Percentiles rank a stretch among this genome's conserved stretches.
phyloP scores from a whole-genome alignment of 2,113 vertebrate species.

The Misgurnus mizolepis region DNA sequence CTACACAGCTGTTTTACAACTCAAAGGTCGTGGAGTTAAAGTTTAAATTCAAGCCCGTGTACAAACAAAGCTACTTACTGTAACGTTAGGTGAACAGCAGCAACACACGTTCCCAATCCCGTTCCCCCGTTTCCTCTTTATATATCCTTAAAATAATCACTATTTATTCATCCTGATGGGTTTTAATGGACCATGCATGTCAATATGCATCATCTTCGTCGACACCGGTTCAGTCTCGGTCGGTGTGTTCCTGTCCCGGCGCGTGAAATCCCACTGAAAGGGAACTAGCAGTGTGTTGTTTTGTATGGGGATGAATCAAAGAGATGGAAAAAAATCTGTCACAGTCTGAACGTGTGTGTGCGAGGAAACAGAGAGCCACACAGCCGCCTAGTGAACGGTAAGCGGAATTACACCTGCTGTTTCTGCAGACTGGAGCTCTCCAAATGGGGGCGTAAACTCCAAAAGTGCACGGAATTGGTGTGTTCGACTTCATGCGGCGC shows the following conservation, averaged over 20 bases:
- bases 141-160: not conserved
- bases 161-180: not conserved
- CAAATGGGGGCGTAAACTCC: too few relatives aligned
- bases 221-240: not conserved
- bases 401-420: constrained; percentile 40
- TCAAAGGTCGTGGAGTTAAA: not conserved
- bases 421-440: too few relatives aligned
- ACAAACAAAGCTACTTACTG: constrained; percentile 38
- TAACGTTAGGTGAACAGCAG: not conserved
- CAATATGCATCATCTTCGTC: constrained; percentile 9
- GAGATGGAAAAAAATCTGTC: constrained; percentile 44
- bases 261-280: constrained; percentile 1
- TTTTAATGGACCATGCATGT: not conserved
- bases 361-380: constrained; percentile 58
- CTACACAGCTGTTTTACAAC: not conserved
- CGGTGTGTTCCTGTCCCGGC: not conserved
- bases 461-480: too few relatives aligned
- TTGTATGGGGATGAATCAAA: constrained; percentile 41
- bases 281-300: constrained; percentile 40
- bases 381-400: constrained; percentile 61
- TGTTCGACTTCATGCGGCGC: too few relatives aligned
- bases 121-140: not conserved
- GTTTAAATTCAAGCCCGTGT: not conserved
- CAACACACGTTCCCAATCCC: constrained; percentile 5
- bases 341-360: constrained; percentile 32